These are phyloP conservation scores for Hippocampus abdominalis DNA, from an alignment of 2,113 vertebrate species.

Conservation along the genomic window DNA sequence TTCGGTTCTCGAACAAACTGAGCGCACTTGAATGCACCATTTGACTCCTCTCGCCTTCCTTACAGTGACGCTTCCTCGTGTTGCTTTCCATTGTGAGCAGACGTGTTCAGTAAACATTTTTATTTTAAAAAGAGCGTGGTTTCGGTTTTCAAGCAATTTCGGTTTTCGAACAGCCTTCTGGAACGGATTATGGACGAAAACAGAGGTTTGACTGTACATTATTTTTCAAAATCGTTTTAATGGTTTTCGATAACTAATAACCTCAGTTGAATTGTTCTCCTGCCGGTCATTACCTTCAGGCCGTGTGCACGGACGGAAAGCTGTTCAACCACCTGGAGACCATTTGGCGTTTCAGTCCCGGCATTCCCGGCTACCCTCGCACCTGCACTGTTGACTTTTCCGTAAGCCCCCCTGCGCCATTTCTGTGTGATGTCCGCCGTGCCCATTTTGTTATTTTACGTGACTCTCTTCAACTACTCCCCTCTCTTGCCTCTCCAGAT, in stretches of 20 bases:
- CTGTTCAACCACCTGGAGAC: conserved; percentile 95
- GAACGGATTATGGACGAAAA: no score
- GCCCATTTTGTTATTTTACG: neutral
- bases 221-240: no score
- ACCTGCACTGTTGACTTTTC: conserved; percentile 95
- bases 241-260: neutral
- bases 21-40: no score
- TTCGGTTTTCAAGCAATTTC: no score
- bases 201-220: no score
- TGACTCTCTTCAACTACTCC: neutral
- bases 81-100: no score
- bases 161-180: no score
- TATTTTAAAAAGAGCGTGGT: no score
- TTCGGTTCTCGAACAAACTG: no score
- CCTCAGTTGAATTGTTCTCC: neutral
- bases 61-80: no score
- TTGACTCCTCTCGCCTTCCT: no score
- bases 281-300: conserved; percentile 61
- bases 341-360: conserved; percentile 91
- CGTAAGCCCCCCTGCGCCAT: conserved; percentile 69
- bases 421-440: neutral
- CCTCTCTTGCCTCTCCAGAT: conserved; percentile 69
- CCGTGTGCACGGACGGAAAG: conserved; percentile 87
- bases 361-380: conserved; percentile 88
- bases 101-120: no score